Evolutionary conservation across 2,113 vertebrate species (phyloP), one percentile per base, ranked within the genome.

Genomic region (Murina feae): DNA sequence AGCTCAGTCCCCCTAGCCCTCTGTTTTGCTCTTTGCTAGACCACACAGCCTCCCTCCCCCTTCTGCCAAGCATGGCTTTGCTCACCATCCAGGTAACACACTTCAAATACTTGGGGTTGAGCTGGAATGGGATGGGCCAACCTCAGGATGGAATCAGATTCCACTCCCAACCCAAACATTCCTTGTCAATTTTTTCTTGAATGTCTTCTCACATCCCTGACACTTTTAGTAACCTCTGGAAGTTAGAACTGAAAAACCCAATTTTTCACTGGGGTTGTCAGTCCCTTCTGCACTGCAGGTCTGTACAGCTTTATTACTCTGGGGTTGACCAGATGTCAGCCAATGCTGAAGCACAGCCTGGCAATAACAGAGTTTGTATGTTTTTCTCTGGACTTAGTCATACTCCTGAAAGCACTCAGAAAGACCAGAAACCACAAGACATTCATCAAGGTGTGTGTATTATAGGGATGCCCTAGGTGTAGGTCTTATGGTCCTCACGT

Each of bases 41-140:
- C 97, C 96, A 96, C 97, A 97, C 95, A 96, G 85, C 85, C 95
- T 95, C 90, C 78, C 42, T 37, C 35, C 82, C 58, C 18, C 23
- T 91, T 94, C 92, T 94, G 94, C 96, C 96, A 97, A 95, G 90
- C 88, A 8, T 30, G 12, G 92, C 93, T 97, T 79, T 93, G 90
- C 93, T 93, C 92, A 65, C 85, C 20, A 3, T 90, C 96, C 96
- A 97, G 96, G 97, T 97, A 97, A 74, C 55, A 63, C 86, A 96
- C 93, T 95, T 96, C 96, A 97, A 96, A 97, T 96, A 72, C 87
- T 42, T 35, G 55, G 47, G 74, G 39, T 49, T 79, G 58, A 90
- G 78, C 66, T 44, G 69, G 80, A 65, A 11, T 35, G 21, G 53
- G 69, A 66, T 66, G 37, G 63, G 90, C 81, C 91, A 92, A 71